Percentiles rank a stretch among this genome's conserved stretches.
phyloP scores from a whole-genome alignment of 2,113 vertebrate genomes.

The Calonectris borealis region DNA sequence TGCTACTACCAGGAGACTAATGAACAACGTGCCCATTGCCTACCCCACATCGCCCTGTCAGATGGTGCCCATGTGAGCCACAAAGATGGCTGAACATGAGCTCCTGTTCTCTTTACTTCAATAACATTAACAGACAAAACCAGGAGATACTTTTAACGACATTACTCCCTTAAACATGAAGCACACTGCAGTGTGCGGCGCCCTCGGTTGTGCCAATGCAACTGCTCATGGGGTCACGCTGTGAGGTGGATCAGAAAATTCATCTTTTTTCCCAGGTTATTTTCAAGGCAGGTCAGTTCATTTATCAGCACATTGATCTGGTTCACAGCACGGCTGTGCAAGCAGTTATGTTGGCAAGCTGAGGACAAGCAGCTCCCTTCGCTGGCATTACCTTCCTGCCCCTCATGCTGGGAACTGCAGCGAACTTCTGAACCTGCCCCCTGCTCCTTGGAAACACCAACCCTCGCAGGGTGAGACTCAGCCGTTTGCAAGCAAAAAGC shows the following conservation, averaged over 20 bases:
- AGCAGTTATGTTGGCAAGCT: neutral
- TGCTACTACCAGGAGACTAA: neutral
- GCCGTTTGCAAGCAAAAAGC: neutral
- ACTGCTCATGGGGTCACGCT: neutral
- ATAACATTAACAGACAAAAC: neutral
- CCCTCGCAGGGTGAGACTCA: neutral
- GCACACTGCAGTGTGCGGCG: rapidly evolving
- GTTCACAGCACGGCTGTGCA: neutral
- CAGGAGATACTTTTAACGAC: neutral
- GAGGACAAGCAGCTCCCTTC: neutral
- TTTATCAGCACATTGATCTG: neutral
- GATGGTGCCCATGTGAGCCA: neutral
- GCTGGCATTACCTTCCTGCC: neutral
- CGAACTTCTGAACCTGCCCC: neutral
- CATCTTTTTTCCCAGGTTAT: neutral
- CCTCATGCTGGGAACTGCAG: neutral
- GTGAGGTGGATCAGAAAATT: neutral
- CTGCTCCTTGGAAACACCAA: neutral
- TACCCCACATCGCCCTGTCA: neutral
- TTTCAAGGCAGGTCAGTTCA: neutral
- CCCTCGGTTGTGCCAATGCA: rapidly evolving
- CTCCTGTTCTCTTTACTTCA: neutral
- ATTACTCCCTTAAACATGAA: neutral
- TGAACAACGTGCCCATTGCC: neutral
- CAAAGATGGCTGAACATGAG: neutral